A percentile compares a stretch with the other conserved stretches of the same genome.
Evolutionary conservation across 2,888 invertebrate genomes (phyloP).

Genomic region (Plebejus anna): DNA sequence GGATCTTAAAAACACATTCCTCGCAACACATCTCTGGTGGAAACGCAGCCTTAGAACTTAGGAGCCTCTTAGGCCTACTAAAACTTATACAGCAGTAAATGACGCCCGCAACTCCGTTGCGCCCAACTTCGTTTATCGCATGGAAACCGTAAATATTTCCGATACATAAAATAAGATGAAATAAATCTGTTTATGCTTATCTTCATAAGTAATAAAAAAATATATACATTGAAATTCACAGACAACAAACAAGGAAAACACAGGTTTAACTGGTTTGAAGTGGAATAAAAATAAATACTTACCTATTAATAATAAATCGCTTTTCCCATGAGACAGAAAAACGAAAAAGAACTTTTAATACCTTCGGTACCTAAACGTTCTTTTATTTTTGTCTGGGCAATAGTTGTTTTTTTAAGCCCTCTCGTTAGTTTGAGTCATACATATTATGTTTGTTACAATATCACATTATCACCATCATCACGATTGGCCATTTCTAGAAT

Average conservation of each 20-base stretch:
- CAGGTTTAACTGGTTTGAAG: neutral
- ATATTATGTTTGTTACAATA: neutral
- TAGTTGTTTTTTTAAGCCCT: neutral
- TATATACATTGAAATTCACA: neutral
- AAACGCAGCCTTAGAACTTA: too few relatives aligned
- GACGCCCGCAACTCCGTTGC: too few relatives aligned
- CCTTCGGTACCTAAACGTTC: neutral
- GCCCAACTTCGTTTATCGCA: too few relatives aligned
- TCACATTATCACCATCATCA: neutral
- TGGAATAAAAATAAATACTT: neutral
- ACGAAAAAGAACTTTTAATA: neutral
- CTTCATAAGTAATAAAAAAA: neutral
- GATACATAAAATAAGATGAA: neutral
- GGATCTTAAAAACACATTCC: too few relatives aligned
- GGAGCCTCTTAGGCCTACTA: too few relatives aligned
- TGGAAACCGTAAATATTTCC: too few relatives aligned
- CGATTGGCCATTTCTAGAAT: neutral
- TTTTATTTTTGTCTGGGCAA: conserved; percentile 1
- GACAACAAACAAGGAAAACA: conserved; percentile 1
- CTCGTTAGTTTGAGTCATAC: neutral
- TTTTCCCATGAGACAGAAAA: neutral
- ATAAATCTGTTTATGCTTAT: neutral
- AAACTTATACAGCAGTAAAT: too few relatives aligned
- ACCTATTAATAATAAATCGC: neutral
- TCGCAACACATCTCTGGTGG: too few relatives aligned